Evolutionary conservation across 2,797 vertebrate genomes (phyloP).

Genomic region (Falco berigora): DNA sequence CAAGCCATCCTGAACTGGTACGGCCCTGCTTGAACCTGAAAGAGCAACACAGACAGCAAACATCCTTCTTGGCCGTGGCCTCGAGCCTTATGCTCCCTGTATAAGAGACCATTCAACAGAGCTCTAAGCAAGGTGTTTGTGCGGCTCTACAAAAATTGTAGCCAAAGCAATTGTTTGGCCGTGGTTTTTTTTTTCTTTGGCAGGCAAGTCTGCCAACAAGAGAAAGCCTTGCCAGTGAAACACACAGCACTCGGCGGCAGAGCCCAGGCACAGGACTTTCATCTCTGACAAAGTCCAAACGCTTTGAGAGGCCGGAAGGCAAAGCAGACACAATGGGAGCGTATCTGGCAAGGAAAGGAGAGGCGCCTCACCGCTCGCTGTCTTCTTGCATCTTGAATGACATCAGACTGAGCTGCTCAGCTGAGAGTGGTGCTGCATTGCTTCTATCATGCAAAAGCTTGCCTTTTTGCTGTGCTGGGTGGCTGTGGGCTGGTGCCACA

Average conservation of each 20-base stretch:
- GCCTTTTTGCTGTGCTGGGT: accelerated
- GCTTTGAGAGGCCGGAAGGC: background rate
- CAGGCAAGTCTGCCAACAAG: background rate
- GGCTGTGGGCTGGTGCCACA: background rate
- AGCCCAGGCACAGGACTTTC: background rate
- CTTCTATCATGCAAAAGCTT: background rate
- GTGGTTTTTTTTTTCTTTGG: background rate
- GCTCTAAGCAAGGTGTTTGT: background rate
- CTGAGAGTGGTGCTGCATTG: background rate
- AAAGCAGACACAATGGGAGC: background rate
- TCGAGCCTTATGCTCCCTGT: accelerated
- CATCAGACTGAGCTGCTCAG: background rate
- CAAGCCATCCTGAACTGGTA: background rate
- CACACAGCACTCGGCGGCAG: accelerated
- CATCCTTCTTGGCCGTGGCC: background rate
- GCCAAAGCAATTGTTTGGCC: background rate
- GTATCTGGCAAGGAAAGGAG: background rate
- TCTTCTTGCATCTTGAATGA: background rate
- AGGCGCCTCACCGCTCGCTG: background rate
- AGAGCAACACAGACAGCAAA: background rate
- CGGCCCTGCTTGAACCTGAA: background rate
- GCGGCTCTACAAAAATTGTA: background rate
- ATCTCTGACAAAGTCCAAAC: background rate
- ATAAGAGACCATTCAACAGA: background rate
- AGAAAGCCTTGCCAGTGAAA: background rate